phyloP scores from a whole-genome alignment of 92 coral and sea anemone species.

The Paramuricea clavata region DNA sequence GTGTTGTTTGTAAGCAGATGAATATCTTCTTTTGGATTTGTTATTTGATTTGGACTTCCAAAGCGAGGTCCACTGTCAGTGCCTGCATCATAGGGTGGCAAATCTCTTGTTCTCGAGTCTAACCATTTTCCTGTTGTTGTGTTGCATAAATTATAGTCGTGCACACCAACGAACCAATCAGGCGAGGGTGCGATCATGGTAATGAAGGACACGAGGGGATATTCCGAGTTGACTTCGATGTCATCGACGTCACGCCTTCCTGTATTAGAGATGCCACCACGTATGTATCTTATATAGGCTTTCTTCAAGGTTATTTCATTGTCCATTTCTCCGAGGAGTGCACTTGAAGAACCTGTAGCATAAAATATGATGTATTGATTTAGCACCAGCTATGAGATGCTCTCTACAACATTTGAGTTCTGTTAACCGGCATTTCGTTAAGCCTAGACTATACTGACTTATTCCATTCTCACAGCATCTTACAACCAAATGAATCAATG shows the following conservation, averaged over 20 bases:
- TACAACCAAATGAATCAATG: too few species aligned
- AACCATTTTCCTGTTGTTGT: conserved; percentile 26
- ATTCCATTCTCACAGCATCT: too few species aligned
- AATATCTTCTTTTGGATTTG: conserved; percentile 16
- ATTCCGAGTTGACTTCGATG: conserved; percentile 27
- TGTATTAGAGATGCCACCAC: neutral
- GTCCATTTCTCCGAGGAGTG: neutral
- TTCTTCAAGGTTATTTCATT: neutral
- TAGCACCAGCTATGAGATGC: too few species aligned
- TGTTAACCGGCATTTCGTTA: too few species aligned
- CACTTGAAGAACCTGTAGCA: neutral
- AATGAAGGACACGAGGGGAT: conserved; percentile 52
- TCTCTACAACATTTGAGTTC: too few species aligned
- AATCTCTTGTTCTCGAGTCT: neutral
- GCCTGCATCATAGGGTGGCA: conserved; percentile 37
- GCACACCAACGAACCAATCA: conserved; percentile 59
- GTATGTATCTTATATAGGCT: neutral
- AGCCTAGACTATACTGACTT: too few species aligned
- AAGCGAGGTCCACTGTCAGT: conserved; percentile 43
- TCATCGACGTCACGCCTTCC: neutral
- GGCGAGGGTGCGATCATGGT: conserved; percentile 55
- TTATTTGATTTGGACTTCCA: neutral
- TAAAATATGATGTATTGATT: too few species aligned
- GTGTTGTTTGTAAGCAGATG: conserved; percentile 39
- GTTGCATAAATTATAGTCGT: conserved; percentile 38